These are phyloP conservation scores for Triplophysa yarkandensis DNA, from an alignment of 2,797 vertebrate species.

Conservation along the genomic window DNA sequence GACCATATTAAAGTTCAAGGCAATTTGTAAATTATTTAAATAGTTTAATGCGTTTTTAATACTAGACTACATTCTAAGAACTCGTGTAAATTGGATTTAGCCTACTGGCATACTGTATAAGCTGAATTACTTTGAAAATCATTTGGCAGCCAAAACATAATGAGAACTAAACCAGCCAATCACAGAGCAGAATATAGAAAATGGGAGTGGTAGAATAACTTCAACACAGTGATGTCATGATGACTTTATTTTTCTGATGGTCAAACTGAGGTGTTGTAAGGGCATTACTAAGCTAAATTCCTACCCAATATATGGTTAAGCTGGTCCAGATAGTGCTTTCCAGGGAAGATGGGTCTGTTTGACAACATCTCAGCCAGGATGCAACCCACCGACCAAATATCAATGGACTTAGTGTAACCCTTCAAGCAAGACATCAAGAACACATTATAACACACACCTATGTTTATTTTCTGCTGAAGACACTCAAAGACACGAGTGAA, in stretches of 20 bases:
- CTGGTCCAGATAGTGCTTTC: conserved; percentile 91
- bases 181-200: neutral
- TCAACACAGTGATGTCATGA: no score
- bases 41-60: neutral
- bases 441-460: conserved; percentile 2
- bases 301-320: conserved; percentile 90
- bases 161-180: neutral
- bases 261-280: neutral
- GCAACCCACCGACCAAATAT: conserved; percentile 95
- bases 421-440: conserved; percentile 54
- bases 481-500: neutral
- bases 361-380: conserved; percentile 93
- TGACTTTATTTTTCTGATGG: no score
- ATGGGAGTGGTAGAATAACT: neutral
- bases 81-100: neutral
- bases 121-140: neutral
- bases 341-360: conserved; percentile 89
- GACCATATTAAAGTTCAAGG: no score
- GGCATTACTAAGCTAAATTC: neutral
- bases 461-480: neutral
- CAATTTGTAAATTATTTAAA: neutral
- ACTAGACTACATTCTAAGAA: neutral
- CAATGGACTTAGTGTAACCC: conserved; percentile 92
- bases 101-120: no score
- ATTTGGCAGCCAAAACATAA: neutral